Evolutionary conservation across 2,888 invertebrate species (phyloP).

Genomic region (Diadegma fenestrale): DNA sequence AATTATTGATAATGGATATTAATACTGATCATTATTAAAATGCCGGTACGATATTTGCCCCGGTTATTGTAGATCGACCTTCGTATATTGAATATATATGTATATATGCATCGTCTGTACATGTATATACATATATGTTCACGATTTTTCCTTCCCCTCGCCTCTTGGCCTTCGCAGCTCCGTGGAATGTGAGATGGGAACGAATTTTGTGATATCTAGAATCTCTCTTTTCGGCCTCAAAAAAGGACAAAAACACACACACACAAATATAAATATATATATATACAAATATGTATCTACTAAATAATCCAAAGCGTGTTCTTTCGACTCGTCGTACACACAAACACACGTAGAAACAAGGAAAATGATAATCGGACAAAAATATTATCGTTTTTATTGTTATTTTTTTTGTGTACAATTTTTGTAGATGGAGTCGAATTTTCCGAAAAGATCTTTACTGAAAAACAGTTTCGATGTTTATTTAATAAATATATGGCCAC

Average conservation of each 20-base stretch:
- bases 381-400: constrained; percentile 31
- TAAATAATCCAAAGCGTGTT: constrained; percentile 60
- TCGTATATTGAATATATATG: constrained; percentile 1
- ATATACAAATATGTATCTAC: constrained; percentile 2
- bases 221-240: constrained; percentile 72
- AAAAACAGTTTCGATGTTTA: constrained; percentile 37
- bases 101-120: not conserved
- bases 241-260: constrained; percentile 28
- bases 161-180: constrained; percentile 44
- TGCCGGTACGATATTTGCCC: constrained; percentile 40
- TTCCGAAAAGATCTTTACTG: constrained; percentile 42
- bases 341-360: constrained; percentile 7
- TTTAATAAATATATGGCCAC: constrained; percentile 10
- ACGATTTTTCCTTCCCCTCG: constrained; percentile 13
- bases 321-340: constrained; percentile 50
- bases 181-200: constrained; percentile 63
- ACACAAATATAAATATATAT: not conserved
- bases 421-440: constrained; percentile 44
- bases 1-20: constrained; percentile 24
- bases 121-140: not conserved
- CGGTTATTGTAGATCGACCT: constrained; percentile 34
- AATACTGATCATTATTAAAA: constrained; percentile 17
- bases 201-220: constrained; percentile 79
- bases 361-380: constrained; percentile 51
- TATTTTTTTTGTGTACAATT: constrained; percentile 42